Base-by-base conservation (phyloP, 2,113 vertebrate species). In the Burhinus bistriatus region DNA sequence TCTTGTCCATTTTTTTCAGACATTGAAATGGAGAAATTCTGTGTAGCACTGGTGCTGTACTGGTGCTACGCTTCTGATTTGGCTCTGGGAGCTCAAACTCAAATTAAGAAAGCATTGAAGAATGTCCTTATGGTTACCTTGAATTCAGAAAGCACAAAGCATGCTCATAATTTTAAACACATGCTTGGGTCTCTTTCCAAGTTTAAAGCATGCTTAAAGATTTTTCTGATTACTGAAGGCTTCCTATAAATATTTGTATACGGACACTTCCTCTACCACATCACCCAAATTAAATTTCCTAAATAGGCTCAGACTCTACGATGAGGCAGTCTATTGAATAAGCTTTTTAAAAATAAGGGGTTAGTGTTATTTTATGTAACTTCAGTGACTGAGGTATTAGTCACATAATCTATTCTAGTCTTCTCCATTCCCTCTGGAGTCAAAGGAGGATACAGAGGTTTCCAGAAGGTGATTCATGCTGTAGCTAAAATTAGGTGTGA, bases 221-320 rank as follows among this genome's bases (percentile, higher is more conserved):
- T 90, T 87, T 88, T 76, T 13, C 54, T 93, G 49, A 73, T 83
- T 90, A 72, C 55, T 14, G 11, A 91, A 88, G 44, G 64, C 45
- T 93, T 92, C 27, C 38, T 83, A 77, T 87, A 93, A 95, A 91
- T 91, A 94, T 86, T 86, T 45, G 95, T 83, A 62, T 80, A 21
- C 70, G 79, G 86, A 44, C 26, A 51, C 29, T 76, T 93, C 47
- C n/a, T 95, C 57, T 80, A 65, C 47, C 25, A 54, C 26, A 75
- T 91, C 47, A 82, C 19, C 7, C 59, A 90, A 59, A 90, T 94
- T 90, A 83, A 70, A 78, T 90, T 87, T 90, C 65, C 27, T 84
- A 80, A 68, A 89, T 92, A 65, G 57, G n/a, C 34, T 64, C 27
- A 85, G 49, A 90, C 18, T 84, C 52, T 47, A 40, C 0, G 0